Percentiles rank a stretch among this genome's conserved stretches.
Evolutionary conservation across 2,888 invertebrate species (phyloP).

Genomic region (Tineola bisselliella): DNA sequence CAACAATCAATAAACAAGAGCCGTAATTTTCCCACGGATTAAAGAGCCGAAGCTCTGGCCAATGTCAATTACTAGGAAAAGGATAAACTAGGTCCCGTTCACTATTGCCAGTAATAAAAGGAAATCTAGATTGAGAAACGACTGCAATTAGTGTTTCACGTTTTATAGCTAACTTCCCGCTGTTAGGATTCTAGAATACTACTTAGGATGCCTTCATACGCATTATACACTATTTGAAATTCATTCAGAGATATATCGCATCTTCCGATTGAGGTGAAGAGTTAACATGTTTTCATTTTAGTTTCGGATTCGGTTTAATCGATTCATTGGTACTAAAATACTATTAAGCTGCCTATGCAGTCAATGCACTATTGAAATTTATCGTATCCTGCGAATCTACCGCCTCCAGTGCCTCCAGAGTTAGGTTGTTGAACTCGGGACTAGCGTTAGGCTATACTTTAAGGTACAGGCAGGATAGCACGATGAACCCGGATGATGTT

Average conservation of each 20-base stretch:
- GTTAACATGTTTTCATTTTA: neutral
- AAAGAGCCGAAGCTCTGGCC: neutral
- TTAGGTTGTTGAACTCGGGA: conserved; percentile 48
- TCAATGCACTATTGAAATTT: conserved; percentile 64
- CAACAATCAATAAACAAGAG: neutral
- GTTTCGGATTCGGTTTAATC: neutral
- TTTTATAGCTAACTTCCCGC: conserved; percentile 22
- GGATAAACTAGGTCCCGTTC: conserved; percentile 8
- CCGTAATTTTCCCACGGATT: neutral
- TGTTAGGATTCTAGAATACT: conserved; percentile 18
- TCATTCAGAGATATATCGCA: too few relatives aligned
- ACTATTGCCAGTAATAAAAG: conserved; percentile 3
- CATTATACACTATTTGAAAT: too few relatives aligned
- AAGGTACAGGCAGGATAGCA: conserved; percentile 30
- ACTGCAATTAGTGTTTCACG: conserved; percentile 22
- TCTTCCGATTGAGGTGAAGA: too few relatives aligned
- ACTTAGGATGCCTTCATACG: neutral
- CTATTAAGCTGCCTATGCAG: conserved; percentile 25
- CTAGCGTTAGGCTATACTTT: conserved; percentile 44
- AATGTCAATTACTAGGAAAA: neutral
- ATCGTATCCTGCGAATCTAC: conserved; percentile 62
- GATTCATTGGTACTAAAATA: neutral
- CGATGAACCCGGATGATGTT: conserved; percentile 45
- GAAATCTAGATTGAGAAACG: conserved; percentile 16
- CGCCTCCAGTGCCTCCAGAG: conserved; percentile 35